Percentiles rank a stretch among this genome's conserved stretches.
phyloP scores from a whole-genome alignment of 2,113 vertebrate genomes.

The Enhydra lutris region DNA sequence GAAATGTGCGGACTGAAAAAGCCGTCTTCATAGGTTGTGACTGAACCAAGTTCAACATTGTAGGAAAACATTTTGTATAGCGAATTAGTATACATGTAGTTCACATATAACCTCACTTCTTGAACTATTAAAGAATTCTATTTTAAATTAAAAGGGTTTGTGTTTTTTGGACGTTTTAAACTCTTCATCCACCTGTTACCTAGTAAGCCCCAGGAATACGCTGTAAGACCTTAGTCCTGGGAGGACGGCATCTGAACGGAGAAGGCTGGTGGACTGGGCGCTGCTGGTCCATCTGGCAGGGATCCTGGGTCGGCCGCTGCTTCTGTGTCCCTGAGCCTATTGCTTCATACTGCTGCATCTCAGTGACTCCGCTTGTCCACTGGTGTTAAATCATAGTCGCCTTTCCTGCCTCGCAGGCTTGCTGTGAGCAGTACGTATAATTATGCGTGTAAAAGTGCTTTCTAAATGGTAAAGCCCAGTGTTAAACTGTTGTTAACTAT shows the following conservation, averaged over 20 bases:
- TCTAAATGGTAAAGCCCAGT: not conserved
- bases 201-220: not conserved
- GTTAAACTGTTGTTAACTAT: not conserved
- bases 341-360: not conserved
- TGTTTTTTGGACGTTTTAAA: not conserved
- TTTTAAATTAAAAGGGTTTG: not conserved
- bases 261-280: not conserved
- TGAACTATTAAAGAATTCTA: not conserved
- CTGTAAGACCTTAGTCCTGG: not conserved
- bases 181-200: not conserved
- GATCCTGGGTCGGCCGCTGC: not conserved
- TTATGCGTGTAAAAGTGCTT: not conserved
- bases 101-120: not conserved
- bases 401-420: not conserved
- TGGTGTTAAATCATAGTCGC: not conserved
- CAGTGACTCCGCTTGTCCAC: not conserved
- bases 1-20: not conserved
- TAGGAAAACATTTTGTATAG: not conserved
- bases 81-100: not conserved
- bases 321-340: not conserved
- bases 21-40: not conserved
- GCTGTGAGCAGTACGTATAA: not conserved
- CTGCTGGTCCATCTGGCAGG: not conserved
- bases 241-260: not conserved
- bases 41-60: not conserved